Base-by-base conservation (phyloP, 2,888 invertebrate species). In the Morpho deidamia region DNA sequence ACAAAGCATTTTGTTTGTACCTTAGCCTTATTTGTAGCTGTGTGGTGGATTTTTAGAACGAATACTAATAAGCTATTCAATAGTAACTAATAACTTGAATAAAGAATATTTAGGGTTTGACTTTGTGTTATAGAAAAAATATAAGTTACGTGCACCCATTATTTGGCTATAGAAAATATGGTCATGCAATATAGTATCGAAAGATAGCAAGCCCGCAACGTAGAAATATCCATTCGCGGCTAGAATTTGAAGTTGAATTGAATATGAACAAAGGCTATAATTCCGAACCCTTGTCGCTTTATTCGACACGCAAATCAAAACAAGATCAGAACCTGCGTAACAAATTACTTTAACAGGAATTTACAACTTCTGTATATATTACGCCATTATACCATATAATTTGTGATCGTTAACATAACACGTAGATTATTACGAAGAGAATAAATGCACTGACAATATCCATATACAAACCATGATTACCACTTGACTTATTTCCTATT, bases 251-350 rank as follows among this genome's bases (percentile, higher is more conserved):
- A 40, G 38, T 12, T 32, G 38, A 51, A 47, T 52, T 52, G 44
- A 46, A 53, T 12, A 10, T 41, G 41, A 54, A 58, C 51, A 58
- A 55, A 55, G 46, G 42, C 55, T 47, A 58, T 58, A 55, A 58
- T 55, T 50, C 52, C 45, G 39, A 43, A 42, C 51, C 42, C 39
- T 39, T 45, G 43, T 38, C 41, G 49, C 54, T 12, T 38, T 23
- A 46, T 11, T 41, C 8, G 44, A 37, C 35, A 47, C 23, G 14
- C 38, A 46, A 40, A 44, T 48, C 48, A 40, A 34, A 40, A 34
- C 48, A 48, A 48, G 48, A 48, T 48, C 48, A 23, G 38, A 39
- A 33, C 43, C 43, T 39, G 47, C 11, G 33, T 33, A 38, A 47
- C 44, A 47, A 51, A 51, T 47, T 43, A 39, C 34, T 44, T 11